Conservation (phyloP, 2,113 vertebrate genomes). For the Rhinoderma darwinii region DNA sequence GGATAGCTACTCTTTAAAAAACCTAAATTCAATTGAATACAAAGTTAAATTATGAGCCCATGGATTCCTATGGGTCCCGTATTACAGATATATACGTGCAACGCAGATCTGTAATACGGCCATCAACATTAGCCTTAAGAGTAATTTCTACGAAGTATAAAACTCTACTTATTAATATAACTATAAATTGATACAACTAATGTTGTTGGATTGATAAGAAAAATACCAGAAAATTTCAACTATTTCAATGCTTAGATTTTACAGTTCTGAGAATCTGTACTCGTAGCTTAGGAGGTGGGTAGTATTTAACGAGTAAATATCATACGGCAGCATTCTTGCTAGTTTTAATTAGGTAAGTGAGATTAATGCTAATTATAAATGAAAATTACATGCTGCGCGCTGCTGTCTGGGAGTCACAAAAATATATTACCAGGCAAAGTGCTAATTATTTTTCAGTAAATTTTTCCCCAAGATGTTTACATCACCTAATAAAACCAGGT, state of each 20-base stretch:
- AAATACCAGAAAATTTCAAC: background rate
- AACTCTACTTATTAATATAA: too few species aligned
- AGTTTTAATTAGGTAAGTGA: slow-evolving; percentile 14
- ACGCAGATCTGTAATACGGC: too few species aligned
- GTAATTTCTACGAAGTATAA: too few species aligned
- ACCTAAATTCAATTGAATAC: too few species aligned
- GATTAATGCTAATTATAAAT: slow-evolving; percentile 36
- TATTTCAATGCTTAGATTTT: too few species aligned
- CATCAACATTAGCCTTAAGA: too few species aligned
- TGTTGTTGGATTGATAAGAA: background rate
- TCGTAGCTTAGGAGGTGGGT: background rate
- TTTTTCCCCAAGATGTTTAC: slow-evolving; percentile 4
- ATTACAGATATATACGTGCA: too few species aligned
- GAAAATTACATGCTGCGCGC: background rate
- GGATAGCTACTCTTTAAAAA: too few species aligned
- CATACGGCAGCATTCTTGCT: background rate
- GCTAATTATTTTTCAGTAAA: background rate
- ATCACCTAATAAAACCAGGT: background rate
- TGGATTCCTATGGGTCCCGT: too few species aligned
- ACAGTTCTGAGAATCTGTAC: background rate
- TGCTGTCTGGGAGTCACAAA: background rate
- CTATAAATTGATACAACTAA: too few species aligned
- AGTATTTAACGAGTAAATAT: background rate
- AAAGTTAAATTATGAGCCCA: too few species aligned
- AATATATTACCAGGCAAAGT: slow-evolving; percentile 17